Base-by-base conservation (phyloP, 2,797 vertebrate species). In the Sebastes dallii region DNA sequence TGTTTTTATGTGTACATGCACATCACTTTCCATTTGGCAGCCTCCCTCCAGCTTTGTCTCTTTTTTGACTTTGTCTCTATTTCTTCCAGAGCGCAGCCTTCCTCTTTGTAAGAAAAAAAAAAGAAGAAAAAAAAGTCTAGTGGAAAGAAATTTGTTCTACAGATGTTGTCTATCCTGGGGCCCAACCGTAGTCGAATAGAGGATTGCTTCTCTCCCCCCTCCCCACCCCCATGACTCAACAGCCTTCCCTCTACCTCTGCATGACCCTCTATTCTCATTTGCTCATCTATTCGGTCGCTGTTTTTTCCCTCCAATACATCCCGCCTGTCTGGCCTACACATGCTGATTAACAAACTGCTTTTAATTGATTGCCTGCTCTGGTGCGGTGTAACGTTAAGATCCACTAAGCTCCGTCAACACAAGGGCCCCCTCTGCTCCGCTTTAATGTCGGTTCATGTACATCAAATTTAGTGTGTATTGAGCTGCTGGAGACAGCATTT, bases 91-190 rank as follows among this genome's bases (percentile, higher is more conserved):
- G 50, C 39, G 36, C 42, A 39, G 66, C 36, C 10, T 71, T 66
- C 58, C 64, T 39, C 56, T 66, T 68, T 72, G 12, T 46, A 9
- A 61, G 58, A 1, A 54, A 68, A 54, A 67, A 54, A 62, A 14
- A 54, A 71, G 68, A 61, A 61, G 1, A 25, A 8, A 58, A 32
- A 24, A 86, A 87, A 82, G 29, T 71, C 27, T 75, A 86, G 72
- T 68, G 78, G 84, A 93, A 80, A 86, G 68, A 93, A 87, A 93
- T 89, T 87, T 80, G 79, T 87, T 89, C 65, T 86, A 72, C 93
- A 94, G 91, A 93, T 94, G 92, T 94, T 59, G 83, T 89, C 81
- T 81, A 16, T 86, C 72, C 74, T 56, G 85, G 22, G 81, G 80
- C 75, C 72, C 59, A 56, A 78, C 71, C 76, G 62, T 39, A 54